Conservation (phyloP, 2,888 invertebrate genomes). For the Sesia bembeciformis region DNA sequence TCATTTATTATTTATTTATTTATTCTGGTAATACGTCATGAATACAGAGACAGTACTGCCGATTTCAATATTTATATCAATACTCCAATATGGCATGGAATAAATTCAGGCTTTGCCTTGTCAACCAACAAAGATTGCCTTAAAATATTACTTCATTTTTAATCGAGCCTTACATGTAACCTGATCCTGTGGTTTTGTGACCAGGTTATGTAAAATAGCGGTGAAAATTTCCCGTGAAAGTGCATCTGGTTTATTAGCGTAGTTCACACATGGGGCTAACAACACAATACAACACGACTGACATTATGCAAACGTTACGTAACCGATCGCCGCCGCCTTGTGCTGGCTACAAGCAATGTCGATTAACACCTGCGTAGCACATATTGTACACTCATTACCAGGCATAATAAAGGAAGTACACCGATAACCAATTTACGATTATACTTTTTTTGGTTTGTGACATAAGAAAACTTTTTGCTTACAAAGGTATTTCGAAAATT, state of each 20-base stretch:
- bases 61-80: too few relatives aligned
- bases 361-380: background rate
- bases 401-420: too few relatives aligned
- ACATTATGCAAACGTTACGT: conserved; percentile 27
- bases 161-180: background rate
- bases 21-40: too few relatives aligned
- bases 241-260: conserved; percentile 44
- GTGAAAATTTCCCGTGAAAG: conserved; percentile 46
- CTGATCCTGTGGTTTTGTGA: conserved; percentile 8
- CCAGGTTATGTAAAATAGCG: conserved; percentile 19
- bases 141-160: background rate
- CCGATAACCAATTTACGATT: too few relatives aligned
- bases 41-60: too few relatives aligned
- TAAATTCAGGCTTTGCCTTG: too few relatives aligned
- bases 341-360: conserved; percentile 1
- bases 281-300: conserved; percentile 25
- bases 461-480: too few relatives aligned
- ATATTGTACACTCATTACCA: too few relatives aligned
- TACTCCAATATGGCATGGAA: background rate
- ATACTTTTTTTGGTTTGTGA: too few relatives aligned
- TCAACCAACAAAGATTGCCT: background rate
- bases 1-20: too few relatives aligned
- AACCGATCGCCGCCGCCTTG: conserved; percentile 1
- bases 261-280: conserved; percentile 43
- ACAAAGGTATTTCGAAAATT: too few relatives aligned